Evolutionary conservation across 2,797 vertebrate genomes (phyloP).

Genomic region (Mus minutoides): DNA sequence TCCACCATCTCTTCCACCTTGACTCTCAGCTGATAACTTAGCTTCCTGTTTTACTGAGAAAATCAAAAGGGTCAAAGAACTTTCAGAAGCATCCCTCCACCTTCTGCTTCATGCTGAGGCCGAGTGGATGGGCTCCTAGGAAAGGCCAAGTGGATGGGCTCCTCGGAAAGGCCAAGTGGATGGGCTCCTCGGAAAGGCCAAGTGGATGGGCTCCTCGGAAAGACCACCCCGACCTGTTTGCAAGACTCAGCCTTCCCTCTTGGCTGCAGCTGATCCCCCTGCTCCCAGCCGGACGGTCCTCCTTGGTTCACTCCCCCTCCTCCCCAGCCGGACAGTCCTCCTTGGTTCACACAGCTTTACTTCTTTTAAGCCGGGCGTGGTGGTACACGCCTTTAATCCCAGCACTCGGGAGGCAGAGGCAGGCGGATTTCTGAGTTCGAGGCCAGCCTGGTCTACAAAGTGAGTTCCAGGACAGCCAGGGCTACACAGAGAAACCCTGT

Average conservation of each 20-base stretch:
- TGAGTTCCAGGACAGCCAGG: too few species aligned
- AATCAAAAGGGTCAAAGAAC: conserved; percentile 10
- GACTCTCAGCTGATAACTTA: neutral
- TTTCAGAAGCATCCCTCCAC: neutral
- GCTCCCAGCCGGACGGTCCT: too few species aligned
- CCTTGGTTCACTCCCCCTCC: too few species aligned
- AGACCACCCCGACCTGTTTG: neutral
- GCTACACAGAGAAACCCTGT: too few species aligned
- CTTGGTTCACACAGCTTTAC: neutral
- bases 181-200: neutral
- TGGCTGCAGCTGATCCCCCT: neutral
- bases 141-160: neutral
- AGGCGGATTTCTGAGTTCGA: too few species aligned
- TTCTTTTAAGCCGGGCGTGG: too few species aligned
- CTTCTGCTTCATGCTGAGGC: neutral
- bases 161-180: neutral
- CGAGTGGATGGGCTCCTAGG: neutral
- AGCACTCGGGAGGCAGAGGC: too few species aligned
- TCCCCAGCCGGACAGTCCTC: neutral
- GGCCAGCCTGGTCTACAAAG: too few species aligned
- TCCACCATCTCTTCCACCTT: neutral
- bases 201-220: neutral
- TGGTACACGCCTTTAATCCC: too few species aligned
- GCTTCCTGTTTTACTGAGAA: neutral
- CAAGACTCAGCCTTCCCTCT: neutral